Base-by-base conservation (phyloP, 2,888 invertebrate species). In the Acheta domesticus region DNA sequence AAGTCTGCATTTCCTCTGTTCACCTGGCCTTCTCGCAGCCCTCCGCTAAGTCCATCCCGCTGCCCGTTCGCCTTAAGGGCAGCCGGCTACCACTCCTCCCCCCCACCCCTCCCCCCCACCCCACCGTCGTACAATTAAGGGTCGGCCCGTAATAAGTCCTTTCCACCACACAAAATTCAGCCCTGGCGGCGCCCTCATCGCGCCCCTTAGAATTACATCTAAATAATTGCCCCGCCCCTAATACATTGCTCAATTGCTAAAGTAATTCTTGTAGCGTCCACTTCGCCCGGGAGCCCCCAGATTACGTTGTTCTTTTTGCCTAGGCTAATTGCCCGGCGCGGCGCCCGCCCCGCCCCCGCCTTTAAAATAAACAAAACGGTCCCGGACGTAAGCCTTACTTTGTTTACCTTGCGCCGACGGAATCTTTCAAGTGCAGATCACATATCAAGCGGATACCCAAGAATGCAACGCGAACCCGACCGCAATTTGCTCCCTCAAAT, bases 211-310 rank as follows among this genome's bases (percentile, higher is more conserved):
- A 62, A 62, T 62, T 62, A 62, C 62, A 62, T 62, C 62, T 62
- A 62, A 62, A 62, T 62, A 62, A 62, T 62, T 62, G 62, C 16
- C 62, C 62, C 62, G 62, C 62, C 62, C 36, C 62, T 62, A 62
- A 62, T n/a, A n/a, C 62, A 62, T 62, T 62, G 62, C 62, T 62
- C 62, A 62, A 62, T 62, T 62, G 62, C 62, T 19, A n/a, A 62
- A 62, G 62, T 62, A 62, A 62, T 62, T 62, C 62, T 62, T 62
- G 62, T n/a, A n/a, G 62, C 62, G 62, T 62, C 62, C 62, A 62
- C 62, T 62, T 62, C 8, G 62, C 62, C 19, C 14, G 62, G 62
- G 62, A 62, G 62, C 62, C 62, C 14, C n/a, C 16, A n/a, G 62
- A 62, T 62, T 62, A 62, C n/a, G 62, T 62, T 62, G 62, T 62